Base-by-base conservation (phyloP, 2,888 invertebrate species). In the Stratiomys singularior region DNA sequence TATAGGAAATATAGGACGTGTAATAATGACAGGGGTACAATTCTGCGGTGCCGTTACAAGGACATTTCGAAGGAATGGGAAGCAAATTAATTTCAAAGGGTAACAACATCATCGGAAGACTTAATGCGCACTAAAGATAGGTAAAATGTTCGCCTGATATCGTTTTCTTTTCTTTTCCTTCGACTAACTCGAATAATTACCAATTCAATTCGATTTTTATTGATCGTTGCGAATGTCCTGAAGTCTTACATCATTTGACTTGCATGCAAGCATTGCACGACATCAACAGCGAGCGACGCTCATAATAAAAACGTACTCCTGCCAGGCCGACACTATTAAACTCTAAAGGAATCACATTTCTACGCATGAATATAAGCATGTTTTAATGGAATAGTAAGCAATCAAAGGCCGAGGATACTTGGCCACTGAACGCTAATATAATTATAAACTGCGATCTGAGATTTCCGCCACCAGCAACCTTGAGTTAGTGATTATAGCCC, bases 81-180 rank as follows among this genome's bases (percentile, higher is more conserved):
- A 58, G 30, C 58, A 74, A 74, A 74, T 74, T 74, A 74, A 74
- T 74, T 74, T 74, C 74, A 74, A 74, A 60, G 74, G 74, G 60
- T 74, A 74, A 74, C 74, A 74, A 58, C 74, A 74, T 74, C 74
- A 74, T 74, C 74, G 60, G 37, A 13, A 27, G 15, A 60, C 60
- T 74, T 74, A 74, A 74, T 74, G 74, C 74, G 37, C 30, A 60
- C 74, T 30, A 60, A 60, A 58, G 74, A 74, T 74, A 58, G 74
- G 74, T 74, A 58, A 74, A 74, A 56, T 52, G 13, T 37, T 66
- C 21, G 9, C 1, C 9, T 56, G 71, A 52, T n/a, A 56, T 56
- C 27, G 18, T 58, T 58, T 74, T 37, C 74, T 58, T 47, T 60
- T 71, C 71, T 58, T 47, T 60, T 71, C 71, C 37, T 37, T 27